phyloP scores from a whole-genome alignment of 2,113 vertebrate species.

The Gorsachius goisagi region DNA sequence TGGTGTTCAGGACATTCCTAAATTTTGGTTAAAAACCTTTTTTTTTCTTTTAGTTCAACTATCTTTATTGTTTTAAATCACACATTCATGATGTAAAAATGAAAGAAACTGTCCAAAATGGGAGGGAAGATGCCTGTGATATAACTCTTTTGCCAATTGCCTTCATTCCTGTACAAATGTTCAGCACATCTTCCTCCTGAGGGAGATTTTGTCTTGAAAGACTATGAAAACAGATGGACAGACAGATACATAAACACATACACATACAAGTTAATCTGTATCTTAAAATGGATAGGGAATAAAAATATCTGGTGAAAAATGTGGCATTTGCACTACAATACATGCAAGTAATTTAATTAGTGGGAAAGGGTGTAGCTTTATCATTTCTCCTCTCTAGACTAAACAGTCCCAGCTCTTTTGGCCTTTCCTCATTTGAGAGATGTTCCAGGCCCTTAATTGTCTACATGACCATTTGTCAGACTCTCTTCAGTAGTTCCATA shows the following conservation, averaged over 20 bases:
- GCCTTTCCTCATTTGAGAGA: neutral
- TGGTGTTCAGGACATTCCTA: neutral
- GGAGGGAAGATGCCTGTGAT: neutral
- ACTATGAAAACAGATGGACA: neutral
- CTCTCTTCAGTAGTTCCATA: neutral
- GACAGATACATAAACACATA: neutral
- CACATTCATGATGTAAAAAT: neutral
- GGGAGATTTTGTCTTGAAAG: neutral
- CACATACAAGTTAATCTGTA: neutral
- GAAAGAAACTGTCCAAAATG: neutral
- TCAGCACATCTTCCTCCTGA: neutral
- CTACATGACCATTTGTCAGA: neutral
- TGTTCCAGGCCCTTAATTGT: neutral
- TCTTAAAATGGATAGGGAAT: neutral
- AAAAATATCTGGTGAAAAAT: neutral
- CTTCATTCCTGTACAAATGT: neutral
- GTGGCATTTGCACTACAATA: neutral
- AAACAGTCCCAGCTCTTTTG: neutral
- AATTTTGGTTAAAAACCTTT: neutral
- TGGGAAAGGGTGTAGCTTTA: neutral
- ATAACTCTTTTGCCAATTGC: neutral
- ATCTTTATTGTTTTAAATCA: neutral
- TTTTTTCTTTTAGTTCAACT: neutral
- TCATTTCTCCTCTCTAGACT: neutral
- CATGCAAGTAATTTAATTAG: neutral